Base-by-base conservation (phyloP, 1,140 invertebrate genomes). In the Pteromalus puparum region DNA sequence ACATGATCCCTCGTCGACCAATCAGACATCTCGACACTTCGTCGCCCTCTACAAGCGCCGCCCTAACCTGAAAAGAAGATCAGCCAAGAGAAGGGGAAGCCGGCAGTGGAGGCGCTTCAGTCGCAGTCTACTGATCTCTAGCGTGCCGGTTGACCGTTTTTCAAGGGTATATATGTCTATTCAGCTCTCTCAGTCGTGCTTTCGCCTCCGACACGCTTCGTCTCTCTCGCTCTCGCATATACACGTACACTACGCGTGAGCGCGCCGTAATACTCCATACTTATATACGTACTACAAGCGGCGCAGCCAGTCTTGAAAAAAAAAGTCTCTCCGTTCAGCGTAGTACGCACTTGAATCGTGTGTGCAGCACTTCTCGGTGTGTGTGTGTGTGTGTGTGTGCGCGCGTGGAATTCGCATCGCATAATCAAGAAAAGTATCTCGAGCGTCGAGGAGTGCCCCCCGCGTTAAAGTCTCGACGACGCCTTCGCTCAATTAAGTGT, bases 391-490 rank as follows among this genome's bases (percentile, higher is more conserved):
- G 15, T 70, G 67, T 28, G 65, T 46, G 30, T 70, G n/a, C n/a
- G 15, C 6, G 46, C 42, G 24, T 81, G 67, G 65, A 68, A 80
- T 80, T 68, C 38, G 46, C 70, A 24, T 80, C 42, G 53, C 34
- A 80, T n/a, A 28, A 46, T 21, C 4, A 48, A 72, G 53, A 48
- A 48, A 48, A 48, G 38, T 42, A 13, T 61, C 53, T 15, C 65
- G 65, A 34, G 30, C 12, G 21, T 72, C 42, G 24, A 81, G 78
- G 78, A 72, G 78, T 81, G 78, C 78, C 77, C 15, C 30, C 30
- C 61, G 24, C 6, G 30, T 77, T 68, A 42, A 42, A 38, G 24
- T 13, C 48, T 42, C 65, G 7, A 2, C 7, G 65, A 79, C 61
- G 30, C 30, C 78, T 48, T 4, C 67, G 67, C n/a, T 81, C 21